These are phyloP conservation scores for Proteles cristata DNA, from an alignment of 2,113 vertebrate species.

Conservation along the genomic window DNA sequence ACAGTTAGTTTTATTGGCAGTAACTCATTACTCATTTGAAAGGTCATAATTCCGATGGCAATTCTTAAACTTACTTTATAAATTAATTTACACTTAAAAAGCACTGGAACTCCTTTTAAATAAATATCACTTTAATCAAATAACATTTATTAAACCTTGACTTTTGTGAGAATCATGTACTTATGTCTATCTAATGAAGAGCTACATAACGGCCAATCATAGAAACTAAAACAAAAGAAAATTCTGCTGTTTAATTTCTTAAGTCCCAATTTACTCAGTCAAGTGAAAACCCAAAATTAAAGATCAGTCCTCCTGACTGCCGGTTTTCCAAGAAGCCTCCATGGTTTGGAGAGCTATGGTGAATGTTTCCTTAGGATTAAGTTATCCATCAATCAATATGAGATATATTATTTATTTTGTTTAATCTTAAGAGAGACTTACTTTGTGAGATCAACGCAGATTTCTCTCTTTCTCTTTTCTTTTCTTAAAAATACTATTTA, in stretches of 20 bases:
- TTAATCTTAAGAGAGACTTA: slow-evolving; percentile 47
- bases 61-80: neutral
- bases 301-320: neutral
- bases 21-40: neutral
- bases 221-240: slow-evolving; percentile 8
- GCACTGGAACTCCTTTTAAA: neutral
- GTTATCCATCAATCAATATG: neutral
- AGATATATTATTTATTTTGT: slow-evolving; percentile 21
- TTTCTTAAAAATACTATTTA: neutral
- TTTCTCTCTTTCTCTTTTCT: neutral
- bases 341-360: neutral
- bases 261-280: neutral
- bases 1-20: neutral
- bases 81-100: neutral
- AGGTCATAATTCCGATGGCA: neutral
- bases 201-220: neutral
- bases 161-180: neutral
- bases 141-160: neutral
- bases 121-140: neutral
- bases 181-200: neutral
- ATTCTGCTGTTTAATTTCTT: neutral
- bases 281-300: slow-evolving; percentile 4
- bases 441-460: neutral
- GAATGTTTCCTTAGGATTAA: slow-evolving; percentile 8
- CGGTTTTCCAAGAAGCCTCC: neutral